Percentiles rank a stretch among this genome's conserved stretches.
These are phyloP conservation scores for Pavo muticus DNA, from an alignment of 2,113 vertebrate species.

Conservation along the genomic window DNA sequence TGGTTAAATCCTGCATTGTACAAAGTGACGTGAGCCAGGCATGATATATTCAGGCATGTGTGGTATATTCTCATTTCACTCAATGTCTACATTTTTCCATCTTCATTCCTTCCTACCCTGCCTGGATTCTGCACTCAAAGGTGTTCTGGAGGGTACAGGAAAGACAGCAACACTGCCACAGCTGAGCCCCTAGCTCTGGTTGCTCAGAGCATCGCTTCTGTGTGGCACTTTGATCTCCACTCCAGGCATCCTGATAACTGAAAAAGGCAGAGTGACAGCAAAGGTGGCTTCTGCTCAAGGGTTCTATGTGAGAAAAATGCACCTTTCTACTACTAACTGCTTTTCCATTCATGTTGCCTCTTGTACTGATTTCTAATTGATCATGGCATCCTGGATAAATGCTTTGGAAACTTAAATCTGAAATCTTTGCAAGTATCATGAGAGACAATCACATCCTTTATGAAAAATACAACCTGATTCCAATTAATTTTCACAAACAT, in stretches of 20 bases:
- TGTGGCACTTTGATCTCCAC: neutral
- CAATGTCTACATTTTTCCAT: neutral
- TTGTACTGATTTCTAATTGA: neutral
- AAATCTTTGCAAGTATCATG: neutral
- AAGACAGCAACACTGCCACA: neutral
- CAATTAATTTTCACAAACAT: conserved; percentile 37
- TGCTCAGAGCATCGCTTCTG: neutral
- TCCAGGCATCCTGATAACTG: neutral
- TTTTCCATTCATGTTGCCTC: neutral
- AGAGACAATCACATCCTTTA: neutral
- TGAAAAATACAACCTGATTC: neutral
- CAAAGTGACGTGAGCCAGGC: neutral
- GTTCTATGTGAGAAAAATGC: neutral
- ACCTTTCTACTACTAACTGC: neutral
- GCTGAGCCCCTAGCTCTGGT: neutral
- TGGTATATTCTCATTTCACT: neutral
- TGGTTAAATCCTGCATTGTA: neutral
- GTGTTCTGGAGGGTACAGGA: neutral
- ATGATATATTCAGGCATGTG: neutral
- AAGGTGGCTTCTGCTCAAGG: neutral
- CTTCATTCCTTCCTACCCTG: neutral
- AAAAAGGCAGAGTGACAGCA: neutral
- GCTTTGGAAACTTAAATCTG: neutral
- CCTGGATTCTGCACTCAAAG: neutral
- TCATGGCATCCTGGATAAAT: neutral